Base-by-base conservation (phyloP, 2,888 invertebrate genomes). In the Xestia sexstrigata region DNA sequence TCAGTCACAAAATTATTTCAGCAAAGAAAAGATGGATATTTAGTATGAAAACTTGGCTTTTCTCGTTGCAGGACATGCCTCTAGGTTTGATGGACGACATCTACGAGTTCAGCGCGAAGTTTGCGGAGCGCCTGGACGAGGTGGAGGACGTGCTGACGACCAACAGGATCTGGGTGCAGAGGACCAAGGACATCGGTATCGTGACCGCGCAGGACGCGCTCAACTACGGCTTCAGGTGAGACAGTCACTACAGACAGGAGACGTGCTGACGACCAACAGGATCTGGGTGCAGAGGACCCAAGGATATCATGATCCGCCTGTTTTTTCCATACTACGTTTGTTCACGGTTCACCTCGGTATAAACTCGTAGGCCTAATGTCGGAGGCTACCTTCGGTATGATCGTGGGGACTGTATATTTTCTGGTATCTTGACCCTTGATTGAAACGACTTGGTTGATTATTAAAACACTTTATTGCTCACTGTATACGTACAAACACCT, bases 51-150 rank as follows among this genome's bases (percentile, higher is more conserved):
- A n/a, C 26, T 11, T 75, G 20, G 7, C 6, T 11, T 67, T 15
- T 20, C 8, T 52, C 7, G 15, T 74, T 82, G 20, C 93, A 98
- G 98, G 99, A 99, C 95, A 96, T 99, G 94, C 99, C 99, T 0
- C 94, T 99, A 8, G 99, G 99, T 23, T 95, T 99, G 7, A 97
- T 99, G 98, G 99, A 99, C 90, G 99, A 99, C 90, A 99, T 99
- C 83, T 98, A 99, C 94, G 98, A 99, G 86, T 99, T 99, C 97
- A 96, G 98, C 5, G 93, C 97, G 0, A 98, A 99, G 93, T 99
- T 99, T 95, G 94, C 97, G 0, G 98, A 99, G 93, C 97, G 99
- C 23, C 93, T 99, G 39, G 99, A 99, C 94, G 99, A 99, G 95
- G 98, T 99, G 0, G 99, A 99, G 92, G 99, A 99, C 93, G 97